Evolutionary conservation across 1,140 invertebrate genomes (phyloP).

Genomic region (Euura saliciscinereae): DNA sequence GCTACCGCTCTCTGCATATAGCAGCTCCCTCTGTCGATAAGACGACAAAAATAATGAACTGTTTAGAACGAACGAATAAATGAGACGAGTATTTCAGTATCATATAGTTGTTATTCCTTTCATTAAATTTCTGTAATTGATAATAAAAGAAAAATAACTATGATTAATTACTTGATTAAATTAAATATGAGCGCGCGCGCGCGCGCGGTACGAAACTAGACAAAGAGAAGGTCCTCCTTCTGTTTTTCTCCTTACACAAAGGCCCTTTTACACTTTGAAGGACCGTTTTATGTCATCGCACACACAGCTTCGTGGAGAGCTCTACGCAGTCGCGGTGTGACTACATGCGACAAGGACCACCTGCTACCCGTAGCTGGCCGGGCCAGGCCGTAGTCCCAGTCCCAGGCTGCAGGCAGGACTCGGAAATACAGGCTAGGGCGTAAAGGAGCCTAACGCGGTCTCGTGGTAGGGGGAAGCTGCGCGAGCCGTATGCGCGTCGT

Average conservation of each 20-base stretch:
- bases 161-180: too few relatives aligned
- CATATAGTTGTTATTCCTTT: too few relatives aligned
- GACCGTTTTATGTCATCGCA: neutral
- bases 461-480: neutral
- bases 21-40: too few relatives aligned
- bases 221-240: neutral
- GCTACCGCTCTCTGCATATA: neutral
- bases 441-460: neutral
- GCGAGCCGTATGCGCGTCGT: neutral
- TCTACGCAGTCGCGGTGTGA: neutral
- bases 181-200: neutral
- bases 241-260: conserved; percentile 2
- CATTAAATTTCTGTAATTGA: too few relatives aligned
- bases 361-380: neutral
- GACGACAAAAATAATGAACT: too few relatives aligned
- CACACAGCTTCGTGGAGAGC: too few relatives aligned
- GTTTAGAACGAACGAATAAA: too few relatives aligned
- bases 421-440: neutral
- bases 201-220: neutral
- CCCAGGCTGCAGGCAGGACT: neutral
- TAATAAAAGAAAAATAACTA: too few relatives aligned
- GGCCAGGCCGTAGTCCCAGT: neutral
- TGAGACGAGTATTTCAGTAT: too few relatives aligned
- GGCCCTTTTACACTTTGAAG: conserved; percentile 6
- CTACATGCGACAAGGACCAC: neutral